Percentiles rank a stretch among this genome's conserved stretches.
These are phyloP conservation scores for Diorhabda carinulata DNA, from an alignment of 1,140 invertebrate genomes.

Conservation along the genomic window DNA sequence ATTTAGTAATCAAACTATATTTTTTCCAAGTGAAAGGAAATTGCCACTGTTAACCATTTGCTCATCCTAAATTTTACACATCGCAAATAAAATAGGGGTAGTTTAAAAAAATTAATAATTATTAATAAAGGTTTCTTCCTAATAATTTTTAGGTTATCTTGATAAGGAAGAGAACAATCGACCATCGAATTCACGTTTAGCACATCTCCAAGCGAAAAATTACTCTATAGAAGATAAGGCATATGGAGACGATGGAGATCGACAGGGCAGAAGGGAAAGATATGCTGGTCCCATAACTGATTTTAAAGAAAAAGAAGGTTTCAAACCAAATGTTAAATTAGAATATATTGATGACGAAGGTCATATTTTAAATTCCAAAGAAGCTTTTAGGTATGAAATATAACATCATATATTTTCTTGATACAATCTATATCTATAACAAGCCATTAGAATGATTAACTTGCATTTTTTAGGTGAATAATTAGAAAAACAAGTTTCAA, in stretches of 20 bases:
- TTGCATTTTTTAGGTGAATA: too few species aligned
- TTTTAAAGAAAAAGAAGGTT: constrained; percentile 91
- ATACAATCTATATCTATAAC: too few species aligned
- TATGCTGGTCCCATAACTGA: constrained; percentile 84
- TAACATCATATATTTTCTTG: too few species aligned
- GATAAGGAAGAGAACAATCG: constrained; percentile 75
- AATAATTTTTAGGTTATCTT: constrained; percentile 61
- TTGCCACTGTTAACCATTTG: too few species aligned
- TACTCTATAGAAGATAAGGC: constrained; percentile 98
- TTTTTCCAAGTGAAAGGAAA: too few species aligned
- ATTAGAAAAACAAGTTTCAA: too few species aligned
- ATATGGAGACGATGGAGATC: constrained; percentile 61
- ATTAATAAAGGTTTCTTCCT: too few species aligned
- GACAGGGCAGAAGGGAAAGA: constrained; percentile 24
- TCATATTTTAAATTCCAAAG: constrained; percentile 84
- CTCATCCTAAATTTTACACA: too few species aligned
- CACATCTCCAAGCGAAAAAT: constrained; percentile 80
- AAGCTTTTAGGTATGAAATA: constrained; percentile 74
- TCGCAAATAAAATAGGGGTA: too few species aligned
- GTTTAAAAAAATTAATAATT: too few species aligned
- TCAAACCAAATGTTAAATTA: constrained; percentile 93
- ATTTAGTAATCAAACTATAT: too few species aligned
- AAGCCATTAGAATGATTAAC: too few species aligned
- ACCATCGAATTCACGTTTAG: constrained; percentile 67
- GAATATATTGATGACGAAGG: constrained; percentile 98